Percentiles rank a stretch among this genome's conserved stretches.
Conservation (phyloP, 2,113 vertebrate genomes). For the Chloropsis cyanopogon region DNA sequence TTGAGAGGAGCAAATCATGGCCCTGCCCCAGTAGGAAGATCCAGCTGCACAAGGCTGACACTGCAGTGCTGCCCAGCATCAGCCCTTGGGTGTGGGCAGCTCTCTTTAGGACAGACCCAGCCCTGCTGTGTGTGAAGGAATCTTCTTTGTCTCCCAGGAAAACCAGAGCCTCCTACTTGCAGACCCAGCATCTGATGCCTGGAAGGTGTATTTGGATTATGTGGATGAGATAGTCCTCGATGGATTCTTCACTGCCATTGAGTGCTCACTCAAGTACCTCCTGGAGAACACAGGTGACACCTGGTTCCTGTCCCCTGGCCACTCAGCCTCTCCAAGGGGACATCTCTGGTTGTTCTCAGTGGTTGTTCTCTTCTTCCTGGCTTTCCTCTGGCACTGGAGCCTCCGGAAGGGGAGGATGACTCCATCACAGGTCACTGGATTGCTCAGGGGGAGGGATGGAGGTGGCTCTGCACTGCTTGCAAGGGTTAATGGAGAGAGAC, state of each 20-base stretch:
- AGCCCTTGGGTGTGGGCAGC: not conserved
- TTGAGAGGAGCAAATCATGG: rapidly evolving
- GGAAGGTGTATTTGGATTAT: constrained; percentile 86
- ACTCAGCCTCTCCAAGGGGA: not conserved
- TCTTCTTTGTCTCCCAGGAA: constrained; percentile 71
- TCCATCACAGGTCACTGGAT: not conserved
- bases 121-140: not conserved
- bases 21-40: not conserved
- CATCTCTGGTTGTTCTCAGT: not conserved
- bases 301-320: not conserved
- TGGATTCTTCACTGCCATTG: constrained; percentile 84
- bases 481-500: not conserved
- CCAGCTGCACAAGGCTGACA: rapidly evolving
- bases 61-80: not conserved
- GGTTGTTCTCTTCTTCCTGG: not conserved
- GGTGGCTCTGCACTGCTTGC: not conserved
- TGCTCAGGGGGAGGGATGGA: not conserved
- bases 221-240: constrained; percentile 88
- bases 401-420: not conserved
- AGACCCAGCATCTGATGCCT: constrained; percentile 75
- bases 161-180: constrained; percentile 82
- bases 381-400: not conserved
- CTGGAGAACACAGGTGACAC: constrained; percentile 87
- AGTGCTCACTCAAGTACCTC: constrained; percentile 87
- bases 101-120: not conserved